Percentiles rank a stretch among this genome's conserved stretches.
Conservation (phyloP, 2,797 vertebrate genomes). For the Paguma larvata region DNA sequence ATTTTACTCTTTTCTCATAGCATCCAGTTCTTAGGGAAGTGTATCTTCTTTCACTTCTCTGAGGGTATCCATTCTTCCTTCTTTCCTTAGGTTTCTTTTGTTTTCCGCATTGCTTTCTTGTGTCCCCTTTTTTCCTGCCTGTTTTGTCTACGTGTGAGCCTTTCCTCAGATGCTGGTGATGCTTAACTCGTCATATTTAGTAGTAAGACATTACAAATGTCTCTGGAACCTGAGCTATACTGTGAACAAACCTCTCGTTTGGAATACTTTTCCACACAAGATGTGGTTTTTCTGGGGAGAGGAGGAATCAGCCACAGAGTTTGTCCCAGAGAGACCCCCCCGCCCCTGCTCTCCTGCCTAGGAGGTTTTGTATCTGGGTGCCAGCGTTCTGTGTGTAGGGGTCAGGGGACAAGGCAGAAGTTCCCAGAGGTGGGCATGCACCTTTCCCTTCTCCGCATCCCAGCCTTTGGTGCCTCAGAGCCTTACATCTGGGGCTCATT, state of each 20-base stretch:
- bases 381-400: not conserved
- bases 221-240: not conserved
- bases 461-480: not conserved
- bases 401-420: not conserved
- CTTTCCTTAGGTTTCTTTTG: not conserved
- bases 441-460: not conserved
- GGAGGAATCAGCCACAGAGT: not conserved
- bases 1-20: constrained; percentile 16
- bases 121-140: not conserved
- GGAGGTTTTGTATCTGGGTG: not conserved
- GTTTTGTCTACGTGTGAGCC: not conserved
- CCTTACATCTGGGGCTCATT: not conserved
- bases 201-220: not conserved
- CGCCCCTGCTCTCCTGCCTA: not conserved
- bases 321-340: not conserved
- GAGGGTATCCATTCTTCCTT: not conserved
- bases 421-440: not conserved
- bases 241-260: not conserved
- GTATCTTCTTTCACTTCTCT: not conserved
- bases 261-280: not conserved
- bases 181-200: constrained; percentile 56
- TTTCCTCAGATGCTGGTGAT: not conserved
- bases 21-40: not conserved
- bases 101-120: not conserved
- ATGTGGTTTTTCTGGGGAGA: not conserved